Evolutionary conservation across 2,888 invertebrate genomes (phyloP).

Genomic region (Leucoptera coffeella): DNA sequence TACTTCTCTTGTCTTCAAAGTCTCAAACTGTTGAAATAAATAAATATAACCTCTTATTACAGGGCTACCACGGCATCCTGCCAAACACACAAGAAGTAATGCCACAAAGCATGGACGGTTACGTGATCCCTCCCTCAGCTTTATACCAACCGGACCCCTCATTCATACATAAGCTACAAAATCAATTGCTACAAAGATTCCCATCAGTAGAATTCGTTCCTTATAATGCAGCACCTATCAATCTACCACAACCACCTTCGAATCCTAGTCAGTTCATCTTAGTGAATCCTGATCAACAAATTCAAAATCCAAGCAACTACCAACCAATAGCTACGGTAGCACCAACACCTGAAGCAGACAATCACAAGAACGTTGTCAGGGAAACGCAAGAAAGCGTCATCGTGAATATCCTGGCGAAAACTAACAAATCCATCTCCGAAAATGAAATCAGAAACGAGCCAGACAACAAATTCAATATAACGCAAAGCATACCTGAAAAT

Average conservation of each 20-base stretch:
- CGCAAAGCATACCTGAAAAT: no score
- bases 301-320: neutral
- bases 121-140: slow-evolving; percentile 28
- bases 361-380: slow-evolving; percentile 25
- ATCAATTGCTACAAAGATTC: slow-evolving; percentile 28
- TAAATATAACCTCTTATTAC: no score
- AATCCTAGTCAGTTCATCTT: slow-evolving; percentile 7
- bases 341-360: slow-evolving; percentile 12
- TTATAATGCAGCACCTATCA: slow-evolving; percentile 16
- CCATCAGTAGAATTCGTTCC: slow-evolving; percentile 36
- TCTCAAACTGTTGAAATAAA: no score
- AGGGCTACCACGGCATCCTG: slow-evolving; percentile 19
- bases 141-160: slow-evolving; percentile 48
- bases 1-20: no score
- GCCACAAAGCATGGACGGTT: slow-evolving; percentile 24
- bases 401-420: no score
- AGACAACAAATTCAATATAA: no score
- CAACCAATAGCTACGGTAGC: slow-evolving; percentile 13
- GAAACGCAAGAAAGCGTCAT: slow-evolving; percentile 30
- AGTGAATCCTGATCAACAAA: neutral
- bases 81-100: slow-evolving; percentile 23
- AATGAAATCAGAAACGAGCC: no score
- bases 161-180: slow-evolving; percentile 37
- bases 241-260: slow-evolving; percentile 12
- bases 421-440: no score